A percentile compares a stretch with the other conserved stretches of the same genome.
phyloP scores from a whole-genome alignment of 2,888 invertebrate species.

The Orthonychiurus folsomi region DNA sequence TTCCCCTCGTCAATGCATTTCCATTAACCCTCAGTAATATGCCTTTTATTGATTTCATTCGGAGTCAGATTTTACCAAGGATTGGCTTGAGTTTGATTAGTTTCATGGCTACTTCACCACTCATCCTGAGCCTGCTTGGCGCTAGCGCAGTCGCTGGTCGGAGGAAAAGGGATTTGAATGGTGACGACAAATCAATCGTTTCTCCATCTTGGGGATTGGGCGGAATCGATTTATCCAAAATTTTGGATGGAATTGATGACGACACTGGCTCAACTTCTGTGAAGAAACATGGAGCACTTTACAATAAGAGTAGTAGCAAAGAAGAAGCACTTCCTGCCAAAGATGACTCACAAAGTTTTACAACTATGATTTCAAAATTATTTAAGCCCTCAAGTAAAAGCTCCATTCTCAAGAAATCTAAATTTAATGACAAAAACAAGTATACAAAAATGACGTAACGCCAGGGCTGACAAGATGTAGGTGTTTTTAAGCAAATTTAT shows the following conservation, averaged over 20 bases:
- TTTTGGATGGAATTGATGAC: not conserved
- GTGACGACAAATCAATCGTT: not conserved
- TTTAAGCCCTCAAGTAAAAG: too few relatives aligned
- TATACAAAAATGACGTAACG: too few relatives aligned
- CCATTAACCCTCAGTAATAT: conserved; percentile 32
- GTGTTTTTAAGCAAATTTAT: too few relatives aligned
- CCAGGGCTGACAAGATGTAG: too few relatives aligned
- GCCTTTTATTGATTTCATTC: conserved; percentile 36
- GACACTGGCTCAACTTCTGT: not conserved
- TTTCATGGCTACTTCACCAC: conserved; percentile 38
- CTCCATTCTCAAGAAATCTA: too few relatives aligned
- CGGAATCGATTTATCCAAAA: not conserved
- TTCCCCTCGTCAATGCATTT: conserved; percentile 24
- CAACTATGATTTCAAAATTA: too few relatives aligned
- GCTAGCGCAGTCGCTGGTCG: conserved; percentile 17
- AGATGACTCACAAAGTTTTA: too few relatives aligned
- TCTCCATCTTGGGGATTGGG: too few relatives aligned
- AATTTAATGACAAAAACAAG: too few relatives aligned
- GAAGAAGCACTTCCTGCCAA: too few relatives aligned
- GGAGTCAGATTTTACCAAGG: conserved; percentile 36
- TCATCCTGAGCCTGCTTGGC: conserved; percentile 33
- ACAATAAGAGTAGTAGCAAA: too few relatives aligned
- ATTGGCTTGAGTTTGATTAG: conserved; percentile 36
- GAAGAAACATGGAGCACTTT: not conserved
- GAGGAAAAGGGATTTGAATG: not conserved